Conservation (phyloP, 2,797 vertebrate genomes). For the Sus cebifrons region DNA sequence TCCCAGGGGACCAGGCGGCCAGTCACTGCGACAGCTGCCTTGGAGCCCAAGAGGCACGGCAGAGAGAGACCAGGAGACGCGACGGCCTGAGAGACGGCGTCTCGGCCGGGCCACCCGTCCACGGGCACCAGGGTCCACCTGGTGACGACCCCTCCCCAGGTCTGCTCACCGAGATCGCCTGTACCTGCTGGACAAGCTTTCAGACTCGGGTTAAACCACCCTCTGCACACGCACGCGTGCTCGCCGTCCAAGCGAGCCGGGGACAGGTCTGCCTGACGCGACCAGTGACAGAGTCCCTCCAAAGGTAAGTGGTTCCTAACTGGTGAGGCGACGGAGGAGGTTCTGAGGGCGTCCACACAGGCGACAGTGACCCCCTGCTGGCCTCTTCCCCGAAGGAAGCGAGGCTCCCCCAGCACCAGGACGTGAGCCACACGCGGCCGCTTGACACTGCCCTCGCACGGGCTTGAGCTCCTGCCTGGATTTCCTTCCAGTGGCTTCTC, state of each 20-base stretch:
- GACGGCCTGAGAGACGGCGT: too few relatives aligned
- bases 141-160: not conserved
- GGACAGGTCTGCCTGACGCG: not conserved
- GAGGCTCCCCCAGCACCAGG: not conserved
- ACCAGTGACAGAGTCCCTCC: not conserved
- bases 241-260: not conserved
- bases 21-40: not conserved
- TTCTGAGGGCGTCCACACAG: not conserved
- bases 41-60: not conserved
- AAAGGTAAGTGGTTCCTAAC: not conserved
- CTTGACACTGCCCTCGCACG: not conserved
- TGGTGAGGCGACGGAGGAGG: not conserved
- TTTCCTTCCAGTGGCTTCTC: not conserved
- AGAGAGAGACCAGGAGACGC: not conserved
- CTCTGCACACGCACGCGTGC: not conserved
- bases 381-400: not conserved
- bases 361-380: not conserved
- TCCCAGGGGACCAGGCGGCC: not conserved
- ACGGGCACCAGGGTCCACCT: not conserved
- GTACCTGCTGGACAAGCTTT: not conserved
- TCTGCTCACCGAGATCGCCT: too few relatives aligned
- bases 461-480: not conserved
- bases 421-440: accelerated
- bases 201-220: not conserved
- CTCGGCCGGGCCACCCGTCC: not conserved